A percentile compares a stretch with the other conserved stretches of the same genome.
phyloP scores from a whole-genome alignment of 2,113 vertebrate genomes.

The Chaetodon auriga region DNA sequence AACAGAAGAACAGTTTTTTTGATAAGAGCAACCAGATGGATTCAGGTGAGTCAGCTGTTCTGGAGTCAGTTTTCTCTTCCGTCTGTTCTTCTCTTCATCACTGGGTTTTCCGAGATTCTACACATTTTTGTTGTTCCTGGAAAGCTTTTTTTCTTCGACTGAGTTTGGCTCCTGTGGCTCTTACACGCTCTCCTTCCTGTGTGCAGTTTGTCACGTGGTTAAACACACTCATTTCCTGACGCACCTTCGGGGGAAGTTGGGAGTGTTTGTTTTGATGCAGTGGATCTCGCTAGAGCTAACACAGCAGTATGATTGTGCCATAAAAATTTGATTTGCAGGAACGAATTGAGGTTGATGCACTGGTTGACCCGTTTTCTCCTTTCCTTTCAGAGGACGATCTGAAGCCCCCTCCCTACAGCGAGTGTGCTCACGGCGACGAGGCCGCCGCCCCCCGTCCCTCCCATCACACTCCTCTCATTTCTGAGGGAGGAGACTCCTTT shows the following conservation, averaged over 20 bases:
- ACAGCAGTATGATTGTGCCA: not conserved
- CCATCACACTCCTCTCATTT: slow-evolving; percentile 67
- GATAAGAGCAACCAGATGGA: not conserved
- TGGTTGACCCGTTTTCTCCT: not conserved
- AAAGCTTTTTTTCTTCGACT: not conserved
- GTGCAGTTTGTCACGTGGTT: not conserved
- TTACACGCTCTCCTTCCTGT: not conserved
- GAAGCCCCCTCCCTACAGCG: slow-evolving; percentile 89
- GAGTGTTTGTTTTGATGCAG: not conserved
- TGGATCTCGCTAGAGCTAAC: not conserved
- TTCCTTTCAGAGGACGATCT: slow-evolving; percentile 83
- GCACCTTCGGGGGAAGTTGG: not conserved
- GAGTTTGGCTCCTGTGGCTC: not conserved
- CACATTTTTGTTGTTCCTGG: not conserved
- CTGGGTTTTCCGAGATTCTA: not conserved
- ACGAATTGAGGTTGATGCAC: not conserved
- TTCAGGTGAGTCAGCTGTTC: not conserved
- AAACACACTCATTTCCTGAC: not conserved
- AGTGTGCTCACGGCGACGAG: slow-evolving; percentile 75
- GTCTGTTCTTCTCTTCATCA: not conserved
- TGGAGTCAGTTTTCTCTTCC: not conserved
- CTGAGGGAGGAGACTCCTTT: slow-evolving; percentile 75
- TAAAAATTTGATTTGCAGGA: not conserved
- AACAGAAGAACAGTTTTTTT: not conserved
- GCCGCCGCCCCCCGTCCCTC: slow-evolving; percentile 58